Conservation (phyloP, 2,113 vertebrate genomes). For the Aspidoscelis tigris region DNA sequence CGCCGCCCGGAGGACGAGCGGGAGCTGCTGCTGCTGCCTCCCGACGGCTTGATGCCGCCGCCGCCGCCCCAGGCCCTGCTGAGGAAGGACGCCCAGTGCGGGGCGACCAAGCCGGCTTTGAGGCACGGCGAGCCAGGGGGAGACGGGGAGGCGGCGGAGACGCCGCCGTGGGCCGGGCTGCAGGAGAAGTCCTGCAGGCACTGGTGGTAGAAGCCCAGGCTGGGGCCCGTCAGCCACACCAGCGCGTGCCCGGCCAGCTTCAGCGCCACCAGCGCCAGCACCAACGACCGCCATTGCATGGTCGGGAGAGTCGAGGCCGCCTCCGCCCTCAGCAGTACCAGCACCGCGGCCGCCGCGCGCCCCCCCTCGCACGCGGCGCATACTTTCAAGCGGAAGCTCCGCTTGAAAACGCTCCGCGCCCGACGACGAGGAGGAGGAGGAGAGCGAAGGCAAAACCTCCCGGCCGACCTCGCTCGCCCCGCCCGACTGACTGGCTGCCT, state of each 20-base stretch:
- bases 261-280: conserved; percentile 88
- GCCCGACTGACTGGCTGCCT: background rate
- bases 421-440: background rate
- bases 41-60: conserved; percentile 46
- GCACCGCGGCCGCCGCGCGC: conserved; percentile 34
- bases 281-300: conserved; percentile 96
- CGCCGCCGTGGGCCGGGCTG: background rate
- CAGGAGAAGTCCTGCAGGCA: conserved; percentile 69
- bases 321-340: background rate
- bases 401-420: background rate
- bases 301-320: conserved; percentile 69
- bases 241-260: conserved; percentile 84
- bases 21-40: conserved; percentile 54
- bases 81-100: conserved; percentile 31
- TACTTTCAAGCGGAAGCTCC: conserved; percentile 42
- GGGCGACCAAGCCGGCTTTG: background rate
- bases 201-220: conserved; percentile 81
- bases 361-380: conserved; percentile 7
- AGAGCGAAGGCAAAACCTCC: background rate
- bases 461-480: background rate
- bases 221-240: conserved; percentile 85
- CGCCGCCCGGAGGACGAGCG: conserved; percentile 42
- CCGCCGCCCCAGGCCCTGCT: conserved; percentile 40
- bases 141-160: background rate
- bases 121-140: background rate